These are phyloP conservation scores for Eidolon dupreanum DNA, from an alignment of 2,797 vertebrate genomes.

Conservation along the genomic window DNA sequence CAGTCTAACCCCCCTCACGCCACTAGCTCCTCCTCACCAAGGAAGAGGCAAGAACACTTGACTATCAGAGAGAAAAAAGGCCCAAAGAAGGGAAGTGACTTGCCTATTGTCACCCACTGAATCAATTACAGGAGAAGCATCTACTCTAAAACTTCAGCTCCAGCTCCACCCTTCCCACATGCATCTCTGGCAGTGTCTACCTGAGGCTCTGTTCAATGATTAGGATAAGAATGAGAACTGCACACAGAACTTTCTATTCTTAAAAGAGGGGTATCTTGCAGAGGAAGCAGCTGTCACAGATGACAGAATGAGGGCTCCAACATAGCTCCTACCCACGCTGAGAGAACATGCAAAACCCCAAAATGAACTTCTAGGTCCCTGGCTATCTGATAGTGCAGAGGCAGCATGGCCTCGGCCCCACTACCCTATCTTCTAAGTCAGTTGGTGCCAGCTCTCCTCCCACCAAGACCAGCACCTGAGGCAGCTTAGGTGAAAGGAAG, in stretches of 20 bases:
- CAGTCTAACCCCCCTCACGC: background rate
- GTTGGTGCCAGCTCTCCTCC: background rate
- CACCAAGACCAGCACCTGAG: background rate
- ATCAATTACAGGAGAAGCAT: background rate
- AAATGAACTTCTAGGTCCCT: background rate
- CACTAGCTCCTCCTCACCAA: background rate
- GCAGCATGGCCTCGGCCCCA: background rate
- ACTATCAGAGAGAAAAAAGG: background rate
- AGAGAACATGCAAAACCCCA: slow-evolving; percentile 37
- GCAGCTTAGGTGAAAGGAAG: background rate
- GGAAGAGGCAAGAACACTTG: background rate
- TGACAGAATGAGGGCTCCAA: slow-evolving; percentile 64
- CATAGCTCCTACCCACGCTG: slow-evolving; percentile 42
- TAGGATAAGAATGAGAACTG: background rate
- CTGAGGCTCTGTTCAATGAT: background rate
- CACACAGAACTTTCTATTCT: background rate
- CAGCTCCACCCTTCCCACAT: slow-evolving; percentile 20
- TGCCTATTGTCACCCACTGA: slow-evolving; percentile 66
- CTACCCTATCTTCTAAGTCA: background rate
- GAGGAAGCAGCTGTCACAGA: slow-evolving; percentile 60
- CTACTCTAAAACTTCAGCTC: background rate
- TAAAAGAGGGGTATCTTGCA: background rate
- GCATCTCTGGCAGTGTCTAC: background rate
- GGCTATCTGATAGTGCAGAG: background rate
- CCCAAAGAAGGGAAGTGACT: slow-evolving; percentile 47